Conservation (phyloP, 2,113 vertebrate genomes). For the Equus przewalskii region DNA sequence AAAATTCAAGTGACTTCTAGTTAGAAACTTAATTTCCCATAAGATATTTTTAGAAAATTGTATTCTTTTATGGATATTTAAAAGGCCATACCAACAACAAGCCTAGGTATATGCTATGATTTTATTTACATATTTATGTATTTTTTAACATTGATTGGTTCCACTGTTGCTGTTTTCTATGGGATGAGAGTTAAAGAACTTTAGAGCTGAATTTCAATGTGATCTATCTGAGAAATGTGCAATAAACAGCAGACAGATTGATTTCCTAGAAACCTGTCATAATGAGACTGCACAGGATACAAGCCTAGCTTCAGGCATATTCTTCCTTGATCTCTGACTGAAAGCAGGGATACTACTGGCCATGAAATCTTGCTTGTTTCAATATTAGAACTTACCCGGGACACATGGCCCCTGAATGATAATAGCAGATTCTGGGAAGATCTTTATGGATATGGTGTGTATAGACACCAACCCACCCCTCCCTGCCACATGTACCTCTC, state of each 20-base stretch:
- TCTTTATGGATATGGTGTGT: neutral
- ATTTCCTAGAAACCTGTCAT: slow-evolving; percentile 80
- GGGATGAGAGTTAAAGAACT: slow-evolving; percentile 67
- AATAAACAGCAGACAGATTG: slow-evolving; percentile 78
- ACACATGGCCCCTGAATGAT: neutral
- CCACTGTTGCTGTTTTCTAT: slow-evolving; percentile 57
- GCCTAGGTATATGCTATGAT: slow-evolving; percentile 24
- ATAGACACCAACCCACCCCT: neutral
- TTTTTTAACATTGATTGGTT: slow-evolving; percentile 69
- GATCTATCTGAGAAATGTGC: slow-evolving; percentile 71
- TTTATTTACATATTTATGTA: slow-evolving; percentile 79
- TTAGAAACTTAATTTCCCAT: slow-evolving; percentile 58
- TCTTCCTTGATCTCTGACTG: slow-evolving; percentile 57
- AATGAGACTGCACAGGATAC: slow-evolving; percentile 71
- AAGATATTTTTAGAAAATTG: slow-evolving; percentile 54
- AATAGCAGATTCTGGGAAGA: slow-evolving; percentile 58
- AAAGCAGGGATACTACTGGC: neutral
- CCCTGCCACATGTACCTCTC: neutral
- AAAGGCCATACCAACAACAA: slow-evolving; percentile 36
- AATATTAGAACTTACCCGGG: neutral
- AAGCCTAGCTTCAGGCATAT: slow-evolving; percentile 53
- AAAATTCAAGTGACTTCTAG: slow-evolving; percentile 36
- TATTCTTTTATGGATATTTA: slow-evolving; percentile 51
- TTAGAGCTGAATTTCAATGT: slow-evolving; percentile 75
- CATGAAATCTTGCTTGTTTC: slow-evolving; percentile 42